Base-by-base conservation (phyloP, 2,797 vertebrate species). In the Melanotaenia maccullochi region DNA sequence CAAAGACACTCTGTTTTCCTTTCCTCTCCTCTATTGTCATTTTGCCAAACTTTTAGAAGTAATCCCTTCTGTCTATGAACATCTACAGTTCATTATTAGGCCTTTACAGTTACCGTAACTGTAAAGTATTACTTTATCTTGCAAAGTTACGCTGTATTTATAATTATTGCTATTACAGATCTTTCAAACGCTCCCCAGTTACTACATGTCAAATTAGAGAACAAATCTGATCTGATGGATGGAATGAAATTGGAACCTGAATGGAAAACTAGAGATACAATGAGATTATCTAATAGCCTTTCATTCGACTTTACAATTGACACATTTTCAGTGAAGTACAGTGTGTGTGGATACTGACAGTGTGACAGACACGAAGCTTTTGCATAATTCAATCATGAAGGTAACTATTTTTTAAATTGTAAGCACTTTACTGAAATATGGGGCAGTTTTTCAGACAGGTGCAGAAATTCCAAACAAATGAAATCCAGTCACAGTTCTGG, bases 401-500 rank as follows among this genome's bases (percentile, higher is more conserved):
- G 65, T 57, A 42, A 60, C 36, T 18, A 35, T 44, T 67, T 60
- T 51, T 35, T 12, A n/a, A 64, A 60, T 30, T 76, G 75, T 54
- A 25, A 25, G 51, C 22, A 54, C 22, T 54, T 51, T 3, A 1
- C 9, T 22, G 9, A n/a, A 1, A 51, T 51, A 8, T 51, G n/a
- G n/a, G 47, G n/a, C 47, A 51, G n/a, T 5, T 51, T n/a, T n/a
- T 51, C n/a, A 51, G n/a, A n/a, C n/a, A 51, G 2, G 49, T 9
- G 22, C 42, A 44, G 14, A 14, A 9, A 56, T 77, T 75, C 62
- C 63, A 74, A 76, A 85, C 58, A 73, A 73, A 77, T 60, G 47
- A 40, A 85, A 85, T 79, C 79, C 85, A 75, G 76, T 35, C 12
- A 38, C 32, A 33, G 32, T 68, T 85, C 74, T 83, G 52, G 66